Evolutionary conservation across 2,888 invertebrate genomes (phyloP), one percentile per base, ranked within the genome.

Genomic region (Mermis nigrescens): DNA sequence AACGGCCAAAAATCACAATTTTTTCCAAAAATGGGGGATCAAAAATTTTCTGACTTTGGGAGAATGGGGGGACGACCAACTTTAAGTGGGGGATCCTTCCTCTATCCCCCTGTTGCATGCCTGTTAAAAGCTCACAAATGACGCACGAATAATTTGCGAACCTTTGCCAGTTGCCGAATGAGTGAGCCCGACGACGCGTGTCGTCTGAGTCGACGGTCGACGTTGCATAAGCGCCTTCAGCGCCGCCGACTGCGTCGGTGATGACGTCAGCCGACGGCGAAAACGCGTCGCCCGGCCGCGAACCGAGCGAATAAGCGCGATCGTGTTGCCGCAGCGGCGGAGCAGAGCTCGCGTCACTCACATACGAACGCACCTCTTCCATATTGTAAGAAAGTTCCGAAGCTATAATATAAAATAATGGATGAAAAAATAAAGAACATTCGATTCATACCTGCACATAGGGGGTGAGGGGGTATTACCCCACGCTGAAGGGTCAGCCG

Each of bases 301-400:
- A 86, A 27, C 88, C 88, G 63, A 88, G 83, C 29, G 87, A 87
- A 75, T 86, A 87, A 1, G 87, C 83, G 65, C 86, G 79, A 24
- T 4, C n/a, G 51, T 4, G 32, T n/a, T n/a, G n/a, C n/a, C n/a
- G 32, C n/a, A 27, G 3, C 4, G 45, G 12, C 3, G 28, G 4
- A 7, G 45, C 26, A 46, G 27, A 27, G 46, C 46, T 57, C n/a
- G 45, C 57, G 19, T 32, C 45, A 31, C 46, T 46, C 2, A 59
- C 57, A 31, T 59, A 59, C 19, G 59, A 59, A n/a, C 55, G 31
- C 4, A 59, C 59, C 31, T 59, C 59, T 59, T 59, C 59, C 46
- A 59, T 27, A 2, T 59, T 55, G 24, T 27, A 54, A 2, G 54
- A 31, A 2, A 31, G n/a, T 32, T 57, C 55, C 27, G 48, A 45